Evolutionary conservation across 2,888 invertebrate species (phyloP).

Genomic region (Oxycera nigricornis): DNA sequence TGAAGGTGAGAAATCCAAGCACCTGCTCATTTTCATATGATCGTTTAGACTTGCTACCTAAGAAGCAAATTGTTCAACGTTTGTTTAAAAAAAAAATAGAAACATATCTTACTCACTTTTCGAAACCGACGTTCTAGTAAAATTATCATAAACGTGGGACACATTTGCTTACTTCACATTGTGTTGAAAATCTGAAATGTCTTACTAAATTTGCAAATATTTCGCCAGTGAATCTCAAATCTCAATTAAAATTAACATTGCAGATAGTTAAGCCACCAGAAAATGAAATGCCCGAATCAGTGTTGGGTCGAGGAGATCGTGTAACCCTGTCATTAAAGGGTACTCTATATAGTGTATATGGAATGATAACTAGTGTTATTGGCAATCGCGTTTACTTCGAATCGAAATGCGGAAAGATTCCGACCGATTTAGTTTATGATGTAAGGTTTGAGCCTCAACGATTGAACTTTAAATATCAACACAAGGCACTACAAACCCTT

Average conservation of each 20-base stretch:
- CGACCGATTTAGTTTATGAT: constrained; percentile 41
- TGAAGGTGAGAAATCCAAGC: neutral
- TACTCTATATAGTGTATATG: no score
- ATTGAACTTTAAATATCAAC: constrained; percentile 54
- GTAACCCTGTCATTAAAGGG: neutral
- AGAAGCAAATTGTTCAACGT: neutral
- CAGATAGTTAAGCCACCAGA: neutral
- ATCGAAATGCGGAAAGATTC: neutral
- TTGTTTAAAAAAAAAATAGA: no score
- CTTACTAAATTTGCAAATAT: no score
- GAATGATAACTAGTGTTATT: constrained; percentile 28
- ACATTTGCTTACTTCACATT: no score
- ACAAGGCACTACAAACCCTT: constrained; percentile 53
- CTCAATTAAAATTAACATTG: no score
- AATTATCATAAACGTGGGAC: no score
- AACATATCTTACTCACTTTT: neutral
- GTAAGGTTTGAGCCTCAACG: constrained; percentile 54
- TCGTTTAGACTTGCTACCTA: neutral
- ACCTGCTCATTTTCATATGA: neutral
- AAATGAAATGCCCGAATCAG: neutral
- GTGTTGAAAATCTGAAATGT: no score
- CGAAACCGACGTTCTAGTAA: no score
- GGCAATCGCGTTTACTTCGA: constrained; percentile 34
- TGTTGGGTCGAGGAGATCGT: neutral
- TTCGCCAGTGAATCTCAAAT: no score